These are phyloP conservation scores for Drosophila neoperkinsi DNA, from an alignment of 2,888 invertebrate genomes.

Conservation along the genomic window DNA sequence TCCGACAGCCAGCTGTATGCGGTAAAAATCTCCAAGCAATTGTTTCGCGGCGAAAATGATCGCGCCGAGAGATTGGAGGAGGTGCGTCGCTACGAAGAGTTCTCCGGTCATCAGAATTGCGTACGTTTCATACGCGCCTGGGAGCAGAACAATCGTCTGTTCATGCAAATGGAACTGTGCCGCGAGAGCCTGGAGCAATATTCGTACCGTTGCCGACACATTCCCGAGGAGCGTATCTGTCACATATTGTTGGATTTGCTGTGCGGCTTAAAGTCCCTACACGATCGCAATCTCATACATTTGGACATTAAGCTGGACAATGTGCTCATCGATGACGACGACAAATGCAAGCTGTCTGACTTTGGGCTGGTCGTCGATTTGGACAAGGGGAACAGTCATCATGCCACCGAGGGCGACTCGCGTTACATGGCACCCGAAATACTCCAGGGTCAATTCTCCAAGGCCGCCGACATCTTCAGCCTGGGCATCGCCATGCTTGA, in stretches of 20 bases:
- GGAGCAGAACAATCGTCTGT: slow-evolving; percentile 89
- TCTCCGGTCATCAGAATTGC: slow-evolving; percentile 89
- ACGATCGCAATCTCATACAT: slow-evolving; percentile 89
- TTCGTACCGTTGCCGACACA: slow-evolving; percentile 86
- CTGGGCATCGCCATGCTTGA: slow-evolving; percentile 91
- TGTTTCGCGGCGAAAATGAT: slow-evolving; percentile 87
- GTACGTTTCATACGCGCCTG: slow-evolving; percentile 89
- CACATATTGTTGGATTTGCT: slow-evolving; percentile 88
- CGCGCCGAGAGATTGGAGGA: slow-evolving; percentile 87
- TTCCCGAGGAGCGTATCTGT: slow-evolving; percentile 89
- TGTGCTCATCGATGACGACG: slow-evolving; percentile 89
- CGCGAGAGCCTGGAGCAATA: slow-evolving; percentile 87
- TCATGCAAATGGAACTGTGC: slow-evolving; percentile 90
- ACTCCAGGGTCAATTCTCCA: slow-evolving; percentile 88
- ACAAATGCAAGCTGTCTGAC: slow-evolving; percentile 89
- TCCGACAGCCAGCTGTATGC: slow-evolving; percentile 90
- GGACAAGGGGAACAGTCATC: slow-evolving; percentile 86
- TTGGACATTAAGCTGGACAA: slow-evolving; percentile 92
- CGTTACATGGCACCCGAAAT: slow-evolving; percentile 91
- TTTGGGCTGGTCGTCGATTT: slow-evolving; percentile 90
- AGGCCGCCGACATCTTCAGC: slow-evolving; percentile 91
- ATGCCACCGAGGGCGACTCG: slow-evolving; percentile 90
- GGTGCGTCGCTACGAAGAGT: slow-evolving; percentile 89
- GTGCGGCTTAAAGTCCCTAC: slow-evolving; percentile 88
- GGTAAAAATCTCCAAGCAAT: slow-evolving; percentile 89